Evolutionary conservation across 2,888 invertebrate species (phyloP).

Genomic region (Electrophaes corylata): DNA sequence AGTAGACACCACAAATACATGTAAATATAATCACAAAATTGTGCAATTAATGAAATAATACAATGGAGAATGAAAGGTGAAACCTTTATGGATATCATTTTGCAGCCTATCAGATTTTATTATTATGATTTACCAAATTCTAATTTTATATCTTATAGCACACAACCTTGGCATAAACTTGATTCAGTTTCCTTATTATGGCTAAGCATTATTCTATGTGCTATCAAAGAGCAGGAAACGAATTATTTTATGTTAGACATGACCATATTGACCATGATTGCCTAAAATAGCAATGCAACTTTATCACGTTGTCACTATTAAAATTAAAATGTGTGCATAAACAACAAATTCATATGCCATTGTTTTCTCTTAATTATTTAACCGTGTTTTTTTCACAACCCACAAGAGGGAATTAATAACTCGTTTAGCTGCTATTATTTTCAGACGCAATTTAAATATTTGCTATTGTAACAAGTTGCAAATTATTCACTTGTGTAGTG

Average conservation of each 20-base stretch:
- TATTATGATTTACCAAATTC: slow-evolving; percentile 27
- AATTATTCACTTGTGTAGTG: slow-evolving; percentile 11
- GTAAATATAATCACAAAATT: slow-evolving; percentile 33
- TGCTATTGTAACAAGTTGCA: background rate
- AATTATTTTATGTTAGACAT: slow-evolving; percentile 2
- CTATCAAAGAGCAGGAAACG: slow-evolving; percentile 52
- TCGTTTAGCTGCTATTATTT: slow-evolving; percentile 37
- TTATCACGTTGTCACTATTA: slow-evolving; percentile 8
- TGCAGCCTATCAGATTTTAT: slow-evolving; percentile 17
- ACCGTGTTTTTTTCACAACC: background rate
- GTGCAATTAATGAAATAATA: slow-evolving; percentile 29
- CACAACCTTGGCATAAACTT: slow-evolving; percentile 76
- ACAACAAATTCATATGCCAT: slow-evolving; percentile 20
- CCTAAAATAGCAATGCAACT: slow-evolving; percentile 41
- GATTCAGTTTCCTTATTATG: slow-evolving; percentile 63
- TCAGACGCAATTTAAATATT: slow-evolving; percentile 27
- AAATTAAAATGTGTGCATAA: slow-evolving; percentile 37
- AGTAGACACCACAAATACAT: slow-evolving; percentile 21
- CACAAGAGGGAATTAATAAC: slow-evolving; percentile 39
- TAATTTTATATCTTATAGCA: slow-evolving; percentile 57
- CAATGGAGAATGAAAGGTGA: slow-evolving; percentile 11
- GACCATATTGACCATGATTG: background rate
- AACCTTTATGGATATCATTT: slow-evolving; percentile 9
- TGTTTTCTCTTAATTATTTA: background rate
- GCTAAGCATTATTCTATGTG: slow-evolving; percentile 64